These are phyloP conservation scores for Eurytoma adleriae DNA, from an alignment of 2,888 invertebrate species.

Conservation along the genomic window DNA sequence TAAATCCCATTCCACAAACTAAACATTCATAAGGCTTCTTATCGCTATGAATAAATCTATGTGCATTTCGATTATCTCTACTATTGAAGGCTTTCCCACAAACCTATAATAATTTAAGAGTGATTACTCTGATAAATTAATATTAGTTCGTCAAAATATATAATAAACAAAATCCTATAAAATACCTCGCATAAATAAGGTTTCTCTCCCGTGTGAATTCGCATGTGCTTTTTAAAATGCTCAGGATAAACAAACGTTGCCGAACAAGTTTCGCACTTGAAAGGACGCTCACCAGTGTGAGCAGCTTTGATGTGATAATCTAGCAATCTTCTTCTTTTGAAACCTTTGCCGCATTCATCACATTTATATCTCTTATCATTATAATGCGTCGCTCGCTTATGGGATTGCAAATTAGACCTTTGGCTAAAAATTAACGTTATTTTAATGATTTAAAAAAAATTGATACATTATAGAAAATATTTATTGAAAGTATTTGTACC, in stretches of 20 bases:
- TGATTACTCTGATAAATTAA: neutral
- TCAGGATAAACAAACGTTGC: conserved; percentile 90
- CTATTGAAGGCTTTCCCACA: conserved; percentile 91
- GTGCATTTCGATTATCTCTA: conserved; percentile 90
- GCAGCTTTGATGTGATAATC: conserved; percentile 90
- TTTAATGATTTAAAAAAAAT: conserved; percentile 8
- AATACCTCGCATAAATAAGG: conserved; percentile 85
- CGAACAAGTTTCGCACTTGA: conserved; percentile 84
- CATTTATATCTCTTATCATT: conserved; percentile 87
- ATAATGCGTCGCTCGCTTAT: conserved; percentile 87
- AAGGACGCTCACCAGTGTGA: conserved; percentile 88
- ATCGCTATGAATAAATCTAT: conserved; percentile 90
- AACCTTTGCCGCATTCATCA: conserved; percentile 84
- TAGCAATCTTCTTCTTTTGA: conserved; percentile 82
- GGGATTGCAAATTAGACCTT: conserved; percentile 88
- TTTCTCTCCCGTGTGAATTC: conserved; percentile 87
- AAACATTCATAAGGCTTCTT: conserved; percentile 92
- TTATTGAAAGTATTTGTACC: conserved; percentile 62
- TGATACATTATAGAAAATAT: conserved; percentile 8
- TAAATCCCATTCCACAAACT: conserved; percentile 88
- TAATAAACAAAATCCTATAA: conserved; percentile 13
- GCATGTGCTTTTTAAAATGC: conserved; percentile 87
- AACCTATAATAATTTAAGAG: conserved; percentile 75
- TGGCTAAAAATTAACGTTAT: conserved; percentile 78
- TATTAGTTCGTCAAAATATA: too few species aligned